Conservation (phyloP, 2,113 vertebrate genomes). For the Falco punctatus region DNA sequence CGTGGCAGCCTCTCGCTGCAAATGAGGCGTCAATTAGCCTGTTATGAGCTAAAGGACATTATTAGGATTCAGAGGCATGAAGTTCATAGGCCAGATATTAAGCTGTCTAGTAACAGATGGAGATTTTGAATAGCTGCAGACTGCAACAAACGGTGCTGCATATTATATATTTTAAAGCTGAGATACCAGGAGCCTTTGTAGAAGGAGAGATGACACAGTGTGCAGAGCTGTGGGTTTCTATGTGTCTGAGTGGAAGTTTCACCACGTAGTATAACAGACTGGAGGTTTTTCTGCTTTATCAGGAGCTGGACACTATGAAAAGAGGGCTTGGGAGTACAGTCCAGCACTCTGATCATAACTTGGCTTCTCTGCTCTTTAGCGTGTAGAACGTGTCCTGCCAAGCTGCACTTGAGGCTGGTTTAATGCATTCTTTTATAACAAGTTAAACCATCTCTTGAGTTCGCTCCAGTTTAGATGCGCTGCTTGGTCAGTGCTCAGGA, state of each 20-base stretch:
- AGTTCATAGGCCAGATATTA: background rate
- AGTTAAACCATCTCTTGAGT: background rate
- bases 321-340: background rate
- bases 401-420: background rate
- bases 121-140: background rate
- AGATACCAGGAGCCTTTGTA: background rate
- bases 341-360: background rate
- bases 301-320: background rate
- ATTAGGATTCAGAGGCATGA: background rate
- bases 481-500: background rate
- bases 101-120: background rate
- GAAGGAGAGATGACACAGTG: background rate
- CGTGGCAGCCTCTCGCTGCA: background rate
- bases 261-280: background rate
- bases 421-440: background rate
- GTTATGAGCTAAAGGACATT: background rate
- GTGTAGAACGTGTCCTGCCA: accelerated
- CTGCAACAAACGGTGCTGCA: background rate
- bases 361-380: background rate
- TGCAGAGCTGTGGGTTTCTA: background rate
- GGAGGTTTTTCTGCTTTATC: background rate
- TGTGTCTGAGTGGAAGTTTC: background rate
- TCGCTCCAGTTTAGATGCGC: background rate
- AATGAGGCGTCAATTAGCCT: background rate
- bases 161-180: background rate